Percentiles rank a stretch among this genome's conserved stretches.
These are phyloP conservation scores for Spodoptera litura DNA, from an alignment of 1,140 invertebrate species.

Conservation along the genomic window DNA sequence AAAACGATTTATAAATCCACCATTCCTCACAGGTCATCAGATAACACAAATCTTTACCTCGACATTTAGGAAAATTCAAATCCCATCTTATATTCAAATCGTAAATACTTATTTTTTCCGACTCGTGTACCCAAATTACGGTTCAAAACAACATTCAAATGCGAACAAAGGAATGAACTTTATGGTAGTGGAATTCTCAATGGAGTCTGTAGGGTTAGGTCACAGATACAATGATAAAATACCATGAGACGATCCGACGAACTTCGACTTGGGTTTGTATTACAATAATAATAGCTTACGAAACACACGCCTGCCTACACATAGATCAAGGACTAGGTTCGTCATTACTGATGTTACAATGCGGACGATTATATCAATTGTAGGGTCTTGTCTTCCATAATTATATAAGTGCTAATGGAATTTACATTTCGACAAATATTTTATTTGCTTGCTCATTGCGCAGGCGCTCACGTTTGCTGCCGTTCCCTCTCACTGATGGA, in stretches of 20 bases:
- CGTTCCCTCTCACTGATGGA: conserved; percentile 10
- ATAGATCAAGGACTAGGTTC: conserved; percentile 79
- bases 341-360: conserved; percentile 66
- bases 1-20: neutral
- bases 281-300: conserved; percentile 72
- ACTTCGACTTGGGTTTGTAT: conserved; percentile 60
- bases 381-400: conserved; percentile 42
- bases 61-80: conserved; percentile 28
- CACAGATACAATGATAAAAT: conserved; percentile 56
- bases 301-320: conserved; percentile 69
- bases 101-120: conserved; percentile 2
- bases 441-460: conserved; percentile 18
- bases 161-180: conserved; percentile 50
- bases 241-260: conserved; percentile 55
- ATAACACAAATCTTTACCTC: conserved; percentile 19
- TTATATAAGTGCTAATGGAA: conserved; percentile 36
- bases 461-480: neutral
- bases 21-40: conserved; percentile 34
- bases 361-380: conserved; percentile 59
- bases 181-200: conserved; percentile 39
- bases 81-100: conserved; percentile 12
- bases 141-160: conserved; percentile 26
- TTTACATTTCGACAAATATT: conserved; percentile 28
- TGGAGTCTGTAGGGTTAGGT: conserved; percentile 47
- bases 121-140: conserved; percentile 11